These are phyloP conservation scores for Calcarius lapponicus DNA, from an alignment of 2,797 vertebrate genomes.

Conservation along the genomic window DNA sequence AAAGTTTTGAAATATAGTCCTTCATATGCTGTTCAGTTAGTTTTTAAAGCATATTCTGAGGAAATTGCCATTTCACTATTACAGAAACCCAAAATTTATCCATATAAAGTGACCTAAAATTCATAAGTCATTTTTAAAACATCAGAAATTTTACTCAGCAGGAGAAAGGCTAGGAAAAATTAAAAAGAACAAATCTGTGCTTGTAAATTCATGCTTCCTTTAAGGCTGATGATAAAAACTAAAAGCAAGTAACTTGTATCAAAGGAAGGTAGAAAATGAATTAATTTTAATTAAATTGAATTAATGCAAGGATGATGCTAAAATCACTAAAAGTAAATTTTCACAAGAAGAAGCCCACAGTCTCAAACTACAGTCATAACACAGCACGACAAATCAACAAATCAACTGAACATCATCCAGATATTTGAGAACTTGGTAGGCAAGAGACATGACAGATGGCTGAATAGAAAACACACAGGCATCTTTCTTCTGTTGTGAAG, in stretches of 20 bases:
- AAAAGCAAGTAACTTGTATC: background rate
- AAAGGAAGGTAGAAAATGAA: background rate
- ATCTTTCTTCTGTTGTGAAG: background rate
- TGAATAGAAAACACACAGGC: background rate
- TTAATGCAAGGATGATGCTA: background rate
- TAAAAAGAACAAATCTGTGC: background rate
- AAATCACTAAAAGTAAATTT: background rate
- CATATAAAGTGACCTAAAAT: background rate
- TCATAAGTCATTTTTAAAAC: background rate
- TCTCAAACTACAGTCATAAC: background rate
- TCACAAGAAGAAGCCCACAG: background rate
- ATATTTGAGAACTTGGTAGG: background rate
- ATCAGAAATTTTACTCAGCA: background rate
- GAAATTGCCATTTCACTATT: background rate
- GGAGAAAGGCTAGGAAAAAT: background rate
- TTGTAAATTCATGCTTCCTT: background rate
- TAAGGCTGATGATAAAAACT: background rate
- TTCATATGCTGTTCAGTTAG: background rate
- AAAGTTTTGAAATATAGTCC: background rate
- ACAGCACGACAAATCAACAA: background rate
- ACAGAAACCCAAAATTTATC: background rate
- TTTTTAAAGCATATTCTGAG: background rate
- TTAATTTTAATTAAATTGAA: background rate
- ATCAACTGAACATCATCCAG: background rate
- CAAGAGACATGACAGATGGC: conserved; percentile 17